Evolutionary conservation across 92 coral and sea anemone genomes (phyloP), one percentile per base, ranked within the genome.

Genomic region (Pocillopora meandrina): DNA sequence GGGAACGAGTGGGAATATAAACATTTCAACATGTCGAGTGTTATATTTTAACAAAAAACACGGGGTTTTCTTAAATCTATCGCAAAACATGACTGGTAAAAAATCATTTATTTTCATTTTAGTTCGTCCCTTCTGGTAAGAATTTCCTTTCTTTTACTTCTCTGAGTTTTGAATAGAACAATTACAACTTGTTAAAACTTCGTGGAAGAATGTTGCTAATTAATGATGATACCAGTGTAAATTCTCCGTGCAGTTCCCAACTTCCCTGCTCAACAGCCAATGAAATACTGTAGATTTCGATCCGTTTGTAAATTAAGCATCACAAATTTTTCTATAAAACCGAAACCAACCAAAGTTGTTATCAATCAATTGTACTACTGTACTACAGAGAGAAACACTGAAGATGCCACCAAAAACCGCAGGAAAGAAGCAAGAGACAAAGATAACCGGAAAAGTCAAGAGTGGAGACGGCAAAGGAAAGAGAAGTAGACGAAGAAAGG

Each of bases 241-340:
- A 6, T 13, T 60, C 31, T 35, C 26, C 85, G 85, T 81, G 85
- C 57, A 35, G 0, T 35, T 81, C 19, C 47, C 70, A 60, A 19
- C 21, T 15, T 59, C 8, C 5, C 31, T 34, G 47, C 56, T 49
- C 42, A 74, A 59, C 65, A 72, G 73, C 86, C 86, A 83, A 83
- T 83, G 65, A 74, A 63, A 73, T 10, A 55, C 6, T 66, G 80
- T 12, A 60, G 13, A 74, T 74, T 83, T 83, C 80, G 86, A 72
- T 74, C 80, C 86, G 80, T 12, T 62, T 83, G 74, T 80, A 83
- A 83, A 83, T 83, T 65, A 83, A 80, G 55, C 16, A 18, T 5
- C 73, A 12, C 18, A 74, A n/a, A 49, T 61, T 83, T 83, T 83
- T 34, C 80, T 31, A 83, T 83, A 83, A 74, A 83, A 62, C 56